These are phyloP conservation scores for Sinelater perroti DNA, from an alignment of 2,888 invertebrate genomes.

Conservation along the genomic window DNA sequence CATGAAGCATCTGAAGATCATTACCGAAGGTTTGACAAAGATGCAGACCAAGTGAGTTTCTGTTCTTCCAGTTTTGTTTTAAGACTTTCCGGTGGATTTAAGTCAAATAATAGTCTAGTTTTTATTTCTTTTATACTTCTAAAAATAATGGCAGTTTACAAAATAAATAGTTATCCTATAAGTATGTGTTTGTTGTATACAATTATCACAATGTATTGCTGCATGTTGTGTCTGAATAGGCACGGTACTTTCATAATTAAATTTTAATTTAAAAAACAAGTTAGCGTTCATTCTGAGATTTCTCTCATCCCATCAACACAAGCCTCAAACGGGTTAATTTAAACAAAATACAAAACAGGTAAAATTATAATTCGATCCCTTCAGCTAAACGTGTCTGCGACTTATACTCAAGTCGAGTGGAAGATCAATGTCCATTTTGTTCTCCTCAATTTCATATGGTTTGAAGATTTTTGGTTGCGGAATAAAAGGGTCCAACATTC, in stretches of 20 bases:
- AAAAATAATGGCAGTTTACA: conserved; percentile 11
- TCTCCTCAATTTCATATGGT: conserved; percentile 37
- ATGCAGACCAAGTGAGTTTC: conserved; percentile 17
- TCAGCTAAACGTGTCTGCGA: conserved; percentile 56
- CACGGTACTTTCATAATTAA: background rate
- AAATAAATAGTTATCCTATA: conserved; percentile 14
- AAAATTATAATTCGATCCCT: background rate
- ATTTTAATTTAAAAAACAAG: background rate
- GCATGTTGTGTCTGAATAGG: background rate
- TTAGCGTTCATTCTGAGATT: background rate
- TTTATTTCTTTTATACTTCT: conserved; percentile 7
- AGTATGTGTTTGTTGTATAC: conserved; percentile 6
- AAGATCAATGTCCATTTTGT: conserved; percentile 61
- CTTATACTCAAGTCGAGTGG: conserved; percentile 72
- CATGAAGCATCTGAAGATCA: conserved; percentile 77
- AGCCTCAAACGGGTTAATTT: conserved; percentile 35
- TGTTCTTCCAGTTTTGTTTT: background rate
- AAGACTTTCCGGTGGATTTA: background rate
- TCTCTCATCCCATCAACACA: too few relatives aligned
- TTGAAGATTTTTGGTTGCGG: conserved; percentile 35
- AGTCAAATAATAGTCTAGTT: too few relatives aligned
- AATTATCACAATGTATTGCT: conserved; percentile 19
- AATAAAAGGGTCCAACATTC: conserved; percentile 36
- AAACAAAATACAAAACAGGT: conserved; percentile 29
- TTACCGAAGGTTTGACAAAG: conserved; percentile 74